Evolutionary conservation across 2,113 vertebrate species (phyloP), one percentile per base, ranked within the genome.

Genomic region (Dascyllus trimaculatus): DNA sequence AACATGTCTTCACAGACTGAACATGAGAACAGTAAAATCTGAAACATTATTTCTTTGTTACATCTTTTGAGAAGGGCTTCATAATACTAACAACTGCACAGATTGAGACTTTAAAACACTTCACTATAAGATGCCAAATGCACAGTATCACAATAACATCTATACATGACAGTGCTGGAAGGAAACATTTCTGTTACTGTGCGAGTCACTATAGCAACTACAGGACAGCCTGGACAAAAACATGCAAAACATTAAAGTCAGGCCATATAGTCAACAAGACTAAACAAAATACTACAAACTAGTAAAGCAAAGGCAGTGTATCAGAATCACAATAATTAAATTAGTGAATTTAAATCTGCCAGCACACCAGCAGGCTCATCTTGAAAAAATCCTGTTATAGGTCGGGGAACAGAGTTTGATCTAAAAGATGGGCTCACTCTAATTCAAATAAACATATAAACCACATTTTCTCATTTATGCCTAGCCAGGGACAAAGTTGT

Each of bases 171-270:
- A 53, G 63, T 64, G 54, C 64, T 18, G 56, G 67, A 48, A 32
- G 35, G 40, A 49, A 56, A 62, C 26, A n/a, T 51, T 68, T 22
- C 25, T 72, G 22, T 26, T 48, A 13, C 45, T 38, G 71, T 62
- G 81, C 51, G 65, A 43, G 67, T 84, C 66, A 82, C 71, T 35
- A 32, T 0, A 66, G 24, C 21, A 70, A 43, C 60, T 68, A 61
- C 58, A 75, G 51, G 45, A 81, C 69, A 19, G 38, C 72, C 57
- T 19, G 67, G 54, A 65, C 43, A 4, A 40, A 11, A 32, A 59
- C 26, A 85, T 80, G 82, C 77, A 82, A 71, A 76, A 84, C 49
- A 65, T 66, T 53, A 68, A 61, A 13, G 15, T 48, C 52, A 48
- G 35, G 65, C 70, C 67, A 80, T 77, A 75, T 24, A 69, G 35